Conservation (phyloP, 1,140 invertebrate genomes). For the Macrosteles quadrilineatus region DNA sequence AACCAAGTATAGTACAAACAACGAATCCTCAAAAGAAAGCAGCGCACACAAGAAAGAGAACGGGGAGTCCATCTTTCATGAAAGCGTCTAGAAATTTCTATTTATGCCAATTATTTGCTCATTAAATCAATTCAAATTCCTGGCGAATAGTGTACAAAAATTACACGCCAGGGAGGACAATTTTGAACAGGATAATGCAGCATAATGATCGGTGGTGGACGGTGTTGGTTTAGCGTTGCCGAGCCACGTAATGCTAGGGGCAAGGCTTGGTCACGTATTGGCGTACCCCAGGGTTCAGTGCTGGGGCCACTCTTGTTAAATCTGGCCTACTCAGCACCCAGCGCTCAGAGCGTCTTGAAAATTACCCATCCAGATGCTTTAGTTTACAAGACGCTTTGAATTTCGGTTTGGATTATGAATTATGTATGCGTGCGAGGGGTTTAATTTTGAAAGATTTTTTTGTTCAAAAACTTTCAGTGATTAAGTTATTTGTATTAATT, state of each 20-base stretch:
- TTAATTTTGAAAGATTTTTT: too few species aligned
- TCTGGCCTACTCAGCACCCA: background rate
- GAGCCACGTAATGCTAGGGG: constrained; percentile 10
- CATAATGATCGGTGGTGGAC: constrained; percentile 22
- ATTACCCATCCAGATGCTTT: too few species aligned
- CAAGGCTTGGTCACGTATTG: background rate
- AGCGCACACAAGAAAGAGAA: background rate
- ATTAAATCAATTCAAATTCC: constrained; percentile 27
- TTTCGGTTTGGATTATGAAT: too few species aligned
- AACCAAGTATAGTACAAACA: too few species aligned
- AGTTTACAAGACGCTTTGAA: too few species aligned
- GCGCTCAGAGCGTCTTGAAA: too few species aligned
- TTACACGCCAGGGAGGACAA: constrained; percentile 16
- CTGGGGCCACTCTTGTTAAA: constrained; percentile 10
- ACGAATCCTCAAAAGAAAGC: constrained; percentile 1
- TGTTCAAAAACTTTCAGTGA: too few species aligned
- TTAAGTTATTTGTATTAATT: too few species aligned
- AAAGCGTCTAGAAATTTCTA: constrained; percentile 24
- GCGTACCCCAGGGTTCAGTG: constrained; percentile 1
- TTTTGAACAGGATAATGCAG: constrained; percentile 21
- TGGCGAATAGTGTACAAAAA: constrained; percentile 19
- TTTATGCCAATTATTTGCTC: constrained; percentile 22
- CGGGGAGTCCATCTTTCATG: constrained; percentile 10
- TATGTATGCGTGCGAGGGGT: too few species aligned
- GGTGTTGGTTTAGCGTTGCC: constrained; percentile 20